phyloP scores from a whole-genome alignment of 1,140 invertebrate genomes.

The Druon quercuslanigerum region DNA sequence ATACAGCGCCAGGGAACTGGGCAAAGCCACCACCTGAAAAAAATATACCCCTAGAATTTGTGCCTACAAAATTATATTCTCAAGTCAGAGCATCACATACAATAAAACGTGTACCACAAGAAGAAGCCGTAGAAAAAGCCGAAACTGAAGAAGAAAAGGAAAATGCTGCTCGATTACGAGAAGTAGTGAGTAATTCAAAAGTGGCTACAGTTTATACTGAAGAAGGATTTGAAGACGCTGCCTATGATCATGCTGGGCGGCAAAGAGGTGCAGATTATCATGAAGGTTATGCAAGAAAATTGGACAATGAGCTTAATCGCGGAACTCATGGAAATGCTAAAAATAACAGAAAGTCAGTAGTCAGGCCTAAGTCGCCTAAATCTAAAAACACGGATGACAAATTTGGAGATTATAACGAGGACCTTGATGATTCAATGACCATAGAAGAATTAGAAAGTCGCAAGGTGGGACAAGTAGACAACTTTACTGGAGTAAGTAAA shows the following conservation, averaged over 20 bases:
- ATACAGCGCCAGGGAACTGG: slow-evolving; percentile 74
- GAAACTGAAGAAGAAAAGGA: slow-evolving; percentile 78
- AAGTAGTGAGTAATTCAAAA: slow-evolving; percentile 83
- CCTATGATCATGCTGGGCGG: slow-evolving; percentile 85
- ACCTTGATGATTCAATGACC: slow-evolving; percentile 33
- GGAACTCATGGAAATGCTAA: slow-evolving; percentile 36
- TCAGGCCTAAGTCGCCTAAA: not conserved
- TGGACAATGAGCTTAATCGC: slow-evolving; percentile 50
- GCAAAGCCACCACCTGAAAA: slow-evolving; percentile 68
- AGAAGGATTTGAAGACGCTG: slow-evolving; percentile 86
- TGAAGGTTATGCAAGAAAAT: slow-evolving; percentile 68
- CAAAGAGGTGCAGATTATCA: slow-evolving; percentile 79
- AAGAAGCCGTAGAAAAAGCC: slow-evolving; percentile 76
- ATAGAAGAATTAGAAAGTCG: slow-evolving; percentile 23
- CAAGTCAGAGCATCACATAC: slow-evolving; percentile 81
- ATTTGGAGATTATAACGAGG: slow-evolving; percentile 19
- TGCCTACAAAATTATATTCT: slow-evolving; percentile 81
- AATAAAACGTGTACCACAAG: slow-evolving; percentile 78
- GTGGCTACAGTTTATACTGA: slow-evolving; percentile 85
- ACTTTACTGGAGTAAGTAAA: too few species aligned
- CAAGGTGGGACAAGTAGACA: not conserved
- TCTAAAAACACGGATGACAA: slow-evolving; percentile 40
- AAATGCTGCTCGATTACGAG: slow-evolving; percentile 79
- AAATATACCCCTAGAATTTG: slow-evolving; percentile 76
- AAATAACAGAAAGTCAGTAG: slow-evolving; percentile 29